Evolutionary conservation across 2,797 vertebrate species (phyloP), one percentile per base, ranked within the genome.

Genomic region (Chrysocyon brachyurus): DNA sequence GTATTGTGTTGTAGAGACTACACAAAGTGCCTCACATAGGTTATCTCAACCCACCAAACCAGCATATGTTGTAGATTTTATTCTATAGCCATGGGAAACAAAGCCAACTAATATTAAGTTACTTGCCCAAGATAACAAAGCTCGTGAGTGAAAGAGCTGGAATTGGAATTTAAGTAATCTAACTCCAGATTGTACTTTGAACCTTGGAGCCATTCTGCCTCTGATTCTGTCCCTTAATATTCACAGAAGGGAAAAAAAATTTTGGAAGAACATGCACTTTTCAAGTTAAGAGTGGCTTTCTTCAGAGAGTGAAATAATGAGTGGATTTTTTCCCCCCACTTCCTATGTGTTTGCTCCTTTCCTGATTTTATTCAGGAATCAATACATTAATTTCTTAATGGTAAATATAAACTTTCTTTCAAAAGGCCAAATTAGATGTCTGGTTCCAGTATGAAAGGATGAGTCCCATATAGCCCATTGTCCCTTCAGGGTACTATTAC

Each of bases 101-200:
- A 94, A 95, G 15, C 57, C 90, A 96, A 79, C 9, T 3, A 16
- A 49, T 31, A 87, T 46, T 56, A 79, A 68, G 28, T 90, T 63
- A 94, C 40, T 94, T 90, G 36, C 57, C 70, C 17, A 63, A 83
- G 75, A 79, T 79, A 91, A 85, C 72, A 92, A 75, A 93, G 16
- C 57, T 70, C 26, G 33, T 56, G 57, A 83, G 28, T 63, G 5
- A 33, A 90, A 94, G 66, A 94, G 6, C 22, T 70, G 36, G 86
- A 36, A 81, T 6, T 82, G 72, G 57, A 93, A 40, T 19, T 57
- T 19, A 24, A 79, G 64, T 77, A 75, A 28, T 94, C 46, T 49
- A 63, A 94, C 40, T 91, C 52, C 73, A 79, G 89, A 70, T 11
- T 63, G 52, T 33, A 17, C 79, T 97, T 59, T 93, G 64, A 91